phyloP scores from a whole-genome alignment of 2,113 vertebrate species.

The Tachysurus vachellii region DNA sequence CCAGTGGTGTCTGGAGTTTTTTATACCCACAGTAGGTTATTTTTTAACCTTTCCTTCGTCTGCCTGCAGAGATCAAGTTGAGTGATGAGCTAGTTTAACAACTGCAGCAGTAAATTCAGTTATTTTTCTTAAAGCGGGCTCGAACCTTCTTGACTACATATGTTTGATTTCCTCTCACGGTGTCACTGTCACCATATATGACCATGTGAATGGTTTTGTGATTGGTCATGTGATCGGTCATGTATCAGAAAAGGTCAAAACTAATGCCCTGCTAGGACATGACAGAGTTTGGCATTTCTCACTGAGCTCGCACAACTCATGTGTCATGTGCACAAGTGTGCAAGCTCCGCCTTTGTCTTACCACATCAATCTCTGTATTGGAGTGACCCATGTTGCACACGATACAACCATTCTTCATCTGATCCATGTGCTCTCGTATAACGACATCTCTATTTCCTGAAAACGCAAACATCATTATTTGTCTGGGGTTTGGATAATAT shows the following conservation, averaged over 20 bases:
- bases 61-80: not conserved
- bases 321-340: not conserved
- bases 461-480: slow-evolving; percentile 1
- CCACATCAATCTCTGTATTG: slow-evolving; percentile 93
- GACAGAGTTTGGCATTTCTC: not conserved
- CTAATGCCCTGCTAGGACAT: not conserved
- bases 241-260: not conserved
- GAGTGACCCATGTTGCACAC: slow-evolving; percentile 97
- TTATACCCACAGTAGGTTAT: not conserved
- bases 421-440: slow-evolving; percentile 84
- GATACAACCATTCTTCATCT: slow-evolving; percentile 91
- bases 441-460: slow-evolving; percentile 93
- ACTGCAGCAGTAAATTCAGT: not conserved
- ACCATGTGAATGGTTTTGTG: not conserved
- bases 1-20: too few species aligned
- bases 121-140: not conserved
- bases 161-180: not conserved
- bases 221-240: too few species aligned
- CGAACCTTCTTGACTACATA: not conserved
- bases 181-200: not conserved
- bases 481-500: not conserved
- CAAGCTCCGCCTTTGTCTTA: slow-evolving; percentile 56
- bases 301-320: not conserved
- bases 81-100: not conserved
- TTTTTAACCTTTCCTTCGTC: not conserved